These are phyloP conservation scores for Sibirionetta formosa DNA, from an alignment of 2,797 vertebrate species.

Conservation along the genomic window DNA sequence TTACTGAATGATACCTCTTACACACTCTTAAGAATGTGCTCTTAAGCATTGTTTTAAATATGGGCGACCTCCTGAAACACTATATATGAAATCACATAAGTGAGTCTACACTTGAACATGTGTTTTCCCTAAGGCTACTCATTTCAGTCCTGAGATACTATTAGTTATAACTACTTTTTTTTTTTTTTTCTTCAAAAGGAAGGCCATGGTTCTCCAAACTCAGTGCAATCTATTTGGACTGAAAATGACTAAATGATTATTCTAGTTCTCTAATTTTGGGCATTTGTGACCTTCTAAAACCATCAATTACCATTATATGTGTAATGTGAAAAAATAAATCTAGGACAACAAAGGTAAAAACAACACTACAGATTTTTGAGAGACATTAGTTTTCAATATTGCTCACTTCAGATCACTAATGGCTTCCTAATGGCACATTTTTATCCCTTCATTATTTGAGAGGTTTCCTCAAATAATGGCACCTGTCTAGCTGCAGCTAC, in stretches of 20 bases:
- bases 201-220: not conserved
- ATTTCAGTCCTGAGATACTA: not conserved
- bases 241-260: not conserved
- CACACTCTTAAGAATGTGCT: not conserved
- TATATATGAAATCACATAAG: not conserved
- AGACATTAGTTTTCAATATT: conserved; percentile 2
- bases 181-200: not conserved
- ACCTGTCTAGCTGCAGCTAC: not conserved
- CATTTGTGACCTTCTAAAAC: conserved; percentile 4
- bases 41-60: not conserved
- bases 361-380: not conserved
- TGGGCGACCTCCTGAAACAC: not conserved
- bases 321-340: not conserved
- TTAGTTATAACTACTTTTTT: not conserved
- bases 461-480: not conserved
- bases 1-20: not conserved
- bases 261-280: not conserved
- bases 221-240: not conserved
- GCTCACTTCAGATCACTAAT: conserved; percentile 18
- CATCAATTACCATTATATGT: not conserved
- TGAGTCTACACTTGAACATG: not conserved
- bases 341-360: not conserved
- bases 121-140: not conserved
- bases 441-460: not conserved
- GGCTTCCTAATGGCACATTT: conserved; percentile 14